phyloP scores from a whole-genome alignment of 1,140 invertebrate genomes.

The Ostrea edulis region DNA sequence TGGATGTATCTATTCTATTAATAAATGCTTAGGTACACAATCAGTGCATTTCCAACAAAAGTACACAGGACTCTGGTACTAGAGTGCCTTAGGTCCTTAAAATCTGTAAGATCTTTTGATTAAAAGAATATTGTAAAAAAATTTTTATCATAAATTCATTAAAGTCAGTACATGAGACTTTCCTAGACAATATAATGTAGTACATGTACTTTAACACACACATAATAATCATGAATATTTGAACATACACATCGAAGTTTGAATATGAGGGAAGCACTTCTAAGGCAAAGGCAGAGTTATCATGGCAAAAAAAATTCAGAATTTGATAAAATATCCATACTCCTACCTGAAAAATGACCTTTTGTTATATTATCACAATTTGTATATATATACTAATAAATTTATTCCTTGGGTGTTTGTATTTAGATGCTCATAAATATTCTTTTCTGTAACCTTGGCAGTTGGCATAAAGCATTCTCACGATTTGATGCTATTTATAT shows the following conservation, averaged over 20 bases:
- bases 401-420: neutral
- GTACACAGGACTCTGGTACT: neutral
- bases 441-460: neutral
- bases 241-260: neutral
- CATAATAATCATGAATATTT: neutral
- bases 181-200: too few relatives aligned
- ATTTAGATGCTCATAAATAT: conserved; percentile 3
- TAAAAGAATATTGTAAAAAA: too few relatives aligned
- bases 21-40: neutral
- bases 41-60: neutral
- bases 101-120: too few relatives aligned
- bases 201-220: too few relatives aligned
- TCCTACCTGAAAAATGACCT: neutral
- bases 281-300: too few relatives aligned
- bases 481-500: neutral
- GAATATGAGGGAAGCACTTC: too few relatives aligned
- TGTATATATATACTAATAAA: neutral
- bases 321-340: neutral
- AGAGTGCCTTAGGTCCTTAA: too few relatives aligned
- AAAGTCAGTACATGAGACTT: too few relatives aligned
- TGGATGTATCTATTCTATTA: neutral
- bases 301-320: too few relatives aligned
- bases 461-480: neutral
- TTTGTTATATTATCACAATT: neutral
- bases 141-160: too few relatives aligned